Percentiles rank a stretch among this genome's conserved stretches.
Conservation (phyloP, 2,113 vertebrate genomes). For the Zosterops japonicus region DNA sequence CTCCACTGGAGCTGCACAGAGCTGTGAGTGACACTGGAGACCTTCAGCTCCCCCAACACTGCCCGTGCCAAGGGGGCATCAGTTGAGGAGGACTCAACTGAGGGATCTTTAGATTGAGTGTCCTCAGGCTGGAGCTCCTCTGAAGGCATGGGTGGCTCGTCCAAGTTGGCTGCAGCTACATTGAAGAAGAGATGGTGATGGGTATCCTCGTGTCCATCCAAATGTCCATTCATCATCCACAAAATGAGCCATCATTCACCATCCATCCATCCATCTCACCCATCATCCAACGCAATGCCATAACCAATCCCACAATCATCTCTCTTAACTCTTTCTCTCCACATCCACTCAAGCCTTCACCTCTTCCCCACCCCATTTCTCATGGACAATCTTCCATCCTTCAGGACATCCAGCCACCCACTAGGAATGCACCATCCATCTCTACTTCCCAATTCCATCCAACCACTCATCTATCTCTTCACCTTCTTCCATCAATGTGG, state of each 20-base stretch:
- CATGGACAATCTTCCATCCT: background rate
- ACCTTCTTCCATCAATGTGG: background rate
- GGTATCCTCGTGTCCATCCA: background rate
- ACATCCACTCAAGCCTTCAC: background rate
- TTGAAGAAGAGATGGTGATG: background rate
- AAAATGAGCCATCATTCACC: background rate
- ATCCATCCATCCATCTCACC: background rate
- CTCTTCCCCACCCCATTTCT: background rate
- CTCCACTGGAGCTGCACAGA: conserved; percentile 22
- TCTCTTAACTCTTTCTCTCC: background rate
- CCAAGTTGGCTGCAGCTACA: background rate
- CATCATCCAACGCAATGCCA: background rate
- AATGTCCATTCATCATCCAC: background rate
- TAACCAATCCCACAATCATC: background rate
- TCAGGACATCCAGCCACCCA: background rate
- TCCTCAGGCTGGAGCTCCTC: background rate
- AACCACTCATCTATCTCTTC: background rate
- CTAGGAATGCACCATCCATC: background rate
- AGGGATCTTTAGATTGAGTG: no score
- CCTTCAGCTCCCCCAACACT: background rate
- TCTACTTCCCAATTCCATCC: background rate
- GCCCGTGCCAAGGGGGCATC: background rate
- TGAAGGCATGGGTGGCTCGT: background rate
- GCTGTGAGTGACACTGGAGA: rapidly evolving
- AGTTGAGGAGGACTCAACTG: background rate